Conservation (phyloP, 2,113 vertebrate species). For the Cyanistes caeruleus region DNA sequence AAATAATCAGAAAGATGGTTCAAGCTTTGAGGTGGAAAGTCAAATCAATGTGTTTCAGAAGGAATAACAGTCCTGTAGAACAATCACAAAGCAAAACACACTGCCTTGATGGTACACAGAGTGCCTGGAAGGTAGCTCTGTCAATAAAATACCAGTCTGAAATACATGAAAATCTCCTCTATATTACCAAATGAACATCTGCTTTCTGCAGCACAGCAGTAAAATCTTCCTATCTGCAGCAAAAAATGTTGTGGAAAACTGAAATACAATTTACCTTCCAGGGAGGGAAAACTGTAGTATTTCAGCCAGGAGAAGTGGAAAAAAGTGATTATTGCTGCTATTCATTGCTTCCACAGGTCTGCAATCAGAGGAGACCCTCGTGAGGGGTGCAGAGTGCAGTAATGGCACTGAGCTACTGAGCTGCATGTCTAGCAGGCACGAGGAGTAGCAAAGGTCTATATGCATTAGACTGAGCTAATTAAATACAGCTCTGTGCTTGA, state of each 20-base stretch:
- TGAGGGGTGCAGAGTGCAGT: not conserved
- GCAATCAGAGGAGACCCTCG: not conserved
- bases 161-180: not conserved
- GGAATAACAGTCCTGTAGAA: not conserved
- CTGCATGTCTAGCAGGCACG: accelerated
- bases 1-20: not conserved
- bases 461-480: constrained; percentile 39
- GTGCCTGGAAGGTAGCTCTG: not conserved
- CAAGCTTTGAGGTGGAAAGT: not conserved
- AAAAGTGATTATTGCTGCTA: not conserved
- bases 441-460: not conserved
- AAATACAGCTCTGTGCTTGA: constrained; percentile 19
- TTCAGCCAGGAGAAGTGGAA: not conserved
- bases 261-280: not conserved
- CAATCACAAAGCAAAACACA: not conserved
- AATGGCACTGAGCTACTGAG: not conserved
- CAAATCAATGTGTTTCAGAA: not conserved
- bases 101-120: not conserved
- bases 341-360: not conserved
- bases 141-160: not conserved
- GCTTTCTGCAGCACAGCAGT: not conserved
- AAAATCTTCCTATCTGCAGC: not conserved
- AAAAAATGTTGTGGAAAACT: not conserved
- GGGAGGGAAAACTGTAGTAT: not conserved
- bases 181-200: not conserved